phyloP scores from a whole-genome alignment of 2,888 invertebrate species.

The Cyclophora punctaria region DNA sequence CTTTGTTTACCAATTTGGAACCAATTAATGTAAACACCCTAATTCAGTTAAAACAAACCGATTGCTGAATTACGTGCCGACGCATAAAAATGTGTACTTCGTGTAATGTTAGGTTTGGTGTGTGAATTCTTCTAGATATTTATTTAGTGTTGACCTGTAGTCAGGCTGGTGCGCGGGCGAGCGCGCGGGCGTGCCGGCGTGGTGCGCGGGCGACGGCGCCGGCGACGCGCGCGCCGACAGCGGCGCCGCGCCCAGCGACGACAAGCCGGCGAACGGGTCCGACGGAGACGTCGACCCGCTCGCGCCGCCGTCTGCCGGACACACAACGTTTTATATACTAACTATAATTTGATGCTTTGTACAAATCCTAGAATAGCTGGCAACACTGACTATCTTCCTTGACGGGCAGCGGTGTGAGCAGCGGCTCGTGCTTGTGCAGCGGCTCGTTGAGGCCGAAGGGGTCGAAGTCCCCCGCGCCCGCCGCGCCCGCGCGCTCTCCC shows the following conservation, averaged over 20 bases:
- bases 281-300: constrained; percentile 12
- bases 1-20: no score
- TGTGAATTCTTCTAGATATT: no score
- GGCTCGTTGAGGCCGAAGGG: constrained; percentile 77
- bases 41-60: no score
- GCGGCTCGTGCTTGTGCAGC: constrained; percentile 55
- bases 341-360: background rate
- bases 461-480: constrained; percentile 64
- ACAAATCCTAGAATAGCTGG: no score
- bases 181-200: constrained; percentile 41
- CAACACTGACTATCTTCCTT: constrained; percentile 37
- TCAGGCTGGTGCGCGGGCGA: constrained; percentile 66
- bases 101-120: no score
- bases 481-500: constrained; percentile 24
- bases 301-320: no score
- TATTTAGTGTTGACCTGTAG: constrained; percentile 42
- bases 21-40: no score
- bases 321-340: background rate
- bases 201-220: constrained; percentile 50
- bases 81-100: no score
- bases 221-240: constrained; percentile 51
- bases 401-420: constrained; percentile 50
- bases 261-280: constrained; percentile 7
- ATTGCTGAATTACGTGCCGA: no score
- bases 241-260: constrained; percentile 22